A percentile compares a stretch with the other conserved stretches of the same genome.
These are phyloP conservation scores for Vidua chalybeata DNA, from an alignment of 2,113 vertebrate species.

Conservation along the genomic window DNA sequence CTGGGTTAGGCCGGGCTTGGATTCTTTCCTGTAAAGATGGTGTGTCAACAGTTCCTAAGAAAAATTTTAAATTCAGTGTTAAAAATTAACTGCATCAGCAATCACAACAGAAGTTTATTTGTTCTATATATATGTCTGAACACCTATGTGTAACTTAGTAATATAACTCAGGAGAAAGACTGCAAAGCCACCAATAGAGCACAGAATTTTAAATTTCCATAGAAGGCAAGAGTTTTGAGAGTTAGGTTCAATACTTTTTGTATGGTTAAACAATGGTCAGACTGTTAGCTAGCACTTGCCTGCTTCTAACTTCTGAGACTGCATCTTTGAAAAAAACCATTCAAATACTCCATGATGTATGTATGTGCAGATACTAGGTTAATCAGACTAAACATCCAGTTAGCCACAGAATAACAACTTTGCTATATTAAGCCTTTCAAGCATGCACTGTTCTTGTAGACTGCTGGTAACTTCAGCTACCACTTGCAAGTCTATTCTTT, in stretches of 20 bases:
- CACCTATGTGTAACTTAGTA: not conserved
- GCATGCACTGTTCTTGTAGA: not conserved
- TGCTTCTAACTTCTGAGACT: not conserved
- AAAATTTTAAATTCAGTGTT: not conserved
- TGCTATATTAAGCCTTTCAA: not conserved
- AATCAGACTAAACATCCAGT: not conserved
- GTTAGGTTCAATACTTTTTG: not conserved
- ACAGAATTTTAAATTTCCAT: not conserved
- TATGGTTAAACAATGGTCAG: not conserved
- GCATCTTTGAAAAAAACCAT: not conserved
- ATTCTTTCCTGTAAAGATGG: slow-evolving; percentile 90
- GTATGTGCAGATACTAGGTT: not conserved
- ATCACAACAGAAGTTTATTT: not conserved
- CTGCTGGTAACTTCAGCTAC: not conserved
- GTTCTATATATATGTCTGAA: not conserved
- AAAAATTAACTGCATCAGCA: not conserved
- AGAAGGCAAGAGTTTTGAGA: not conserved
- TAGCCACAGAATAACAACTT: not conserved
- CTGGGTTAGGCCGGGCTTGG: slow-evolving; percentile 84
- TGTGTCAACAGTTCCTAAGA: slow-evolving; percentile 89
- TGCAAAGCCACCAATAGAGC: not conserved
- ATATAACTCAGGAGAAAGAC: not conserved
- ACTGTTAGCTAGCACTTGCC: not conserved
- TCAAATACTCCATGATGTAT: not conserved
- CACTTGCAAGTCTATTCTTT: not conserved